Percentiles rank a stretch among this genome's conserved stretches.
Conservation (phyloP, 2,797 vertebrate species). For the Orestias chungarensis region DNA sequence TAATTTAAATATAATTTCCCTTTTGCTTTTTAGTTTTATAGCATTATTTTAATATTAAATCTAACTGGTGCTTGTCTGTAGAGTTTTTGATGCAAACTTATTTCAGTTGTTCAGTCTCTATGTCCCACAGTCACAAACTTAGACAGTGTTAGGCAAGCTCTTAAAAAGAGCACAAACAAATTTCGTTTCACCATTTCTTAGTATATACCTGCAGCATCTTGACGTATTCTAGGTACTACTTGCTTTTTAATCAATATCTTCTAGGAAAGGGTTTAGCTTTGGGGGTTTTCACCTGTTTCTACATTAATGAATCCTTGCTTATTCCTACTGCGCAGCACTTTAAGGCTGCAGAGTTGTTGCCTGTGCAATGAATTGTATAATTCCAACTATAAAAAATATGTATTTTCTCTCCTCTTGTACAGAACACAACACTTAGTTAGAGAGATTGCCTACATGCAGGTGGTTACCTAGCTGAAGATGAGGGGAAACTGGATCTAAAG, state of each 20-base stretch:
- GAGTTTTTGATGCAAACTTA: constrained; percentile 2
- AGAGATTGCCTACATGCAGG: constrained; percentile 16
- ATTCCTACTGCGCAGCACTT: constrained; percentile 12
- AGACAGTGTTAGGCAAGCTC: constrained; percentile 1
- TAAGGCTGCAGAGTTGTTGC: constrained; percentile 7
- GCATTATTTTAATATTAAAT: no score
- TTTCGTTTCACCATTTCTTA: no score
- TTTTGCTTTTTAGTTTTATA: no score
- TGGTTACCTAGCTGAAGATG: constrained; percentile 7
- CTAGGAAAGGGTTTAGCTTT: constrained; percentile 30
- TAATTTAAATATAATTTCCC: no score
- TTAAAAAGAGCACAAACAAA: not conserved
- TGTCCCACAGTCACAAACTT: not conserved
- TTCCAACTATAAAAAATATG: constrained; percentile 4
- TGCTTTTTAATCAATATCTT: constrained; percentile 55
- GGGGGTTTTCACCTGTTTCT: constrained; percentile 46
- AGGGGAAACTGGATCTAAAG: constrained; percentile 10
- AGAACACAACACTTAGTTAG: constrained; percentile 8
- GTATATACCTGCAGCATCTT: no score
- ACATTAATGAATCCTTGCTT: constrained; percentile 33
- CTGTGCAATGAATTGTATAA: constrained; percentile 40
- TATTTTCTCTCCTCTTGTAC: constrained; percentile 1
- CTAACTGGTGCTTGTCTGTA: not conserved
- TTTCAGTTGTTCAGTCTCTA: constrained; percentile 6
- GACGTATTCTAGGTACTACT: constrained; percentile 15